Percentiles rank a stretch among this genome's conserved stretches.
Evolutionary conservation across 2,113 vertebrate species (phyloP).

Genomic region (Gallinago paraguaiae): DNA sequence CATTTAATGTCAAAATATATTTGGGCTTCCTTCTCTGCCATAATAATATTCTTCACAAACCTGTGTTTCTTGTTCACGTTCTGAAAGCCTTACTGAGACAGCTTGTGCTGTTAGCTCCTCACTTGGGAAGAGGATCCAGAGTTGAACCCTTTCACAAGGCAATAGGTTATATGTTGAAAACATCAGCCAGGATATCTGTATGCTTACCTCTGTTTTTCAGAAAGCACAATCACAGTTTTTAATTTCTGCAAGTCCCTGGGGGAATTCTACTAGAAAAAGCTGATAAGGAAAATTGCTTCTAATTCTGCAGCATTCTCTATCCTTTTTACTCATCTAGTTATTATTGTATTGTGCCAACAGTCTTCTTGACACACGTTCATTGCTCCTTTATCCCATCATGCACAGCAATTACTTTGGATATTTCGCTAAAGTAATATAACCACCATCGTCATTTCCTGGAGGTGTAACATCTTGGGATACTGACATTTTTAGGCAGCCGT

Average conservation of each 20-base stretch:
- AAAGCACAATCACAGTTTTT: not conserved
- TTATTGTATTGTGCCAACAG: not conserved
- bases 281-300: not conserved
- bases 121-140: not conserved
- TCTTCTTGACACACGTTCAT: not conserved
- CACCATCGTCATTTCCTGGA: not conserved
- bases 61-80: not conserved
- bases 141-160: not conserved
- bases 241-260: not conserved
- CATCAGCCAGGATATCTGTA: not conserved
- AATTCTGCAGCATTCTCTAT: not conserved
- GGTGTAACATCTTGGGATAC: not conserved
- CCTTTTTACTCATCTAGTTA: not conserved
- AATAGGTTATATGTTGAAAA: not conserved
- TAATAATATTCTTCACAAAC: not conserved
- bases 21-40: not conserved
- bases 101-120: not conserved
- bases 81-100: not conserved
- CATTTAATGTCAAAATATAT: not conserved
- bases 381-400: not conserved
- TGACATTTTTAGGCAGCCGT: not conserved
- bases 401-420: not conserved
- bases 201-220: not conserved
- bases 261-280: not conserved
- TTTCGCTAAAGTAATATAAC: not conserved